Base-by-base conservation (phyloP, 2,888 invertebrate species). In the Acanthococcus lagerstroemiae region DNA sequence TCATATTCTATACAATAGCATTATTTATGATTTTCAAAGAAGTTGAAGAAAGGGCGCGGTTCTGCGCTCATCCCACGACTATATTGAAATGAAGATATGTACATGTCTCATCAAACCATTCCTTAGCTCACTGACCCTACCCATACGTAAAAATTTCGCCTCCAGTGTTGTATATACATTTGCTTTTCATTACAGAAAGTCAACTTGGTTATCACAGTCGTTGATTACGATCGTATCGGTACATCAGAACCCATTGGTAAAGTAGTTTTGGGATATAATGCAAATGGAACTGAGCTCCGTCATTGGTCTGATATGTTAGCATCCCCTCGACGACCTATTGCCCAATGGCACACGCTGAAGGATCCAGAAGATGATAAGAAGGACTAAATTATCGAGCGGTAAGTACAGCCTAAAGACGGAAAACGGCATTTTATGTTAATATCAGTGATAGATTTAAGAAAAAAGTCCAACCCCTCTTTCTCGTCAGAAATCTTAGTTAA, bases 221-320 rank as follows among this genome's bases (percentile, higher is more conserved):
- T 99, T 79, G 99, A 99, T 81, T 99, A 99, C 81, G 99, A 99
- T 82, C 91, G 99, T 78, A 96, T 99, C 80, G 99, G 99, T 71
- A 97, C 97, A 67, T 97, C 97, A 74, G 99, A 99, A 80, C 97
- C 97, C 58, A 99, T 99, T 77, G 99, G 99, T 71, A 91, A 94
- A 80, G 93, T 94, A 72, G 86, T 96, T 71, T 84, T 99, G 73
- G 99, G 99, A 65, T 95, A 95, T 81, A 95, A 93, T 80, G 95
- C 95, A 73, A 90, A 90, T 70, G 99, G 99, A 71, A 96, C 97
- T 37, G 99, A 99, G 79, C 81, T 99, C 70, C 90, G 97, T 73
- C 99, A 99, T 80, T 99, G 99, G 99, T 96, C 96, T 71, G 99
- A 99, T 79, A 99, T 99, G 99, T 80, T 99, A 79, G 97, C 99